A percentile compares a stretch with the other conserved stretches of the same genome.
Evolutionary conservation across 2,888 invertebrate genomes (phyloP).

Genomic region (Lasiommata megera): DNA sequence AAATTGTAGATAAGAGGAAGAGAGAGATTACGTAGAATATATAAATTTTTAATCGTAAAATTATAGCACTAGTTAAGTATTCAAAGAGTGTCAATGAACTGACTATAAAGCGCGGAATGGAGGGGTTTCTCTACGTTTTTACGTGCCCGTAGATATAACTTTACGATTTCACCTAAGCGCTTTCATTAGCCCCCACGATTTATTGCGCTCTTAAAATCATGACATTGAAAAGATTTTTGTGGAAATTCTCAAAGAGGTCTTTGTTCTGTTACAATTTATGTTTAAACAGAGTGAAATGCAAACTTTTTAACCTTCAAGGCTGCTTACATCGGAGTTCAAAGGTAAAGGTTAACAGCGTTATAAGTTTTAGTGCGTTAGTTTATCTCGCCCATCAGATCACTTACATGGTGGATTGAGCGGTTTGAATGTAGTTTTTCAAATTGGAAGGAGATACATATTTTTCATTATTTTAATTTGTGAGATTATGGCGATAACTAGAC

Average conservation of each 20-base stretch:
- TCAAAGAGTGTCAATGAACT: conserved; percentile 2
- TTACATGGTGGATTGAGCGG: too few species aligned
- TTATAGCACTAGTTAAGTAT: not conserved
- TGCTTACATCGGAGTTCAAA: too few species aligned
- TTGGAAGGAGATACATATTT: too few species aligned
- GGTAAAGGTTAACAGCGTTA: too few species aligned
- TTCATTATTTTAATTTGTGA: too few species aligned
- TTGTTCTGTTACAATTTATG: conserved; percentile 4
- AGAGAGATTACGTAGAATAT: too few species aligned
- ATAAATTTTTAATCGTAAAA: not conserved
- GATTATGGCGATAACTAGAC: too few species aligned
- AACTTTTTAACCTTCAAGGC: too few species aligned
- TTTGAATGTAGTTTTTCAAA: too few species aligned
- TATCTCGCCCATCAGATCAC: too few species aligned
- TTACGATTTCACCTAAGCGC: conserved; percentile 14
- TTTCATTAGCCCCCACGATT: conserved; percentile 21
- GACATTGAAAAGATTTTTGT: conserved; percentile 5
- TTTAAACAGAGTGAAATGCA: not conserved
- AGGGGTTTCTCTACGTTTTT: conserved; percentile 3
- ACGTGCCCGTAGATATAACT: conserved; percentile 11
- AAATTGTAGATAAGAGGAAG: too few species aligned
- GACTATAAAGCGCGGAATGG: not conserved
- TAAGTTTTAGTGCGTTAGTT: too few species aligned
- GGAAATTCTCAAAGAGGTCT: not conserved
- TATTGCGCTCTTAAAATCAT: conserved; percentile 16